A percentile compares a stretch with the other conserved stretches of the same genome.
Conservation (phyloP, 2,888 invertebrate genomes). For the Lasius fuliginosus region DNA sequence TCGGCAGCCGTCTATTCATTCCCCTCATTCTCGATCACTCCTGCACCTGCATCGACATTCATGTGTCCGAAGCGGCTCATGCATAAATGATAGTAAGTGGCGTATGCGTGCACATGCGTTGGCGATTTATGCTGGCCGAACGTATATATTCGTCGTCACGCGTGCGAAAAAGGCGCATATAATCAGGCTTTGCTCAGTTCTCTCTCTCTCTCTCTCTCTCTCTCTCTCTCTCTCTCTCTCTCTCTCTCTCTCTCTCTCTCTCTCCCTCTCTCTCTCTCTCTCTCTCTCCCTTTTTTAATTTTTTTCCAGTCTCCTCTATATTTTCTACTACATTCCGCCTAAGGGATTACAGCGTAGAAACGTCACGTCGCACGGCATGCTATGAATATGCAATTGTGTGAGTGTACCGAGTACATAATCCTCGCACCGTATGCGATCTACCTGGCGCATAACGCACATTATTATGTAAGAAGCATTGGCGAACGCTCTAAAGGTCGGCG, state of each 20-base stretch:
- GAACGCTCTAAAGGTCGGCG: not conserved
- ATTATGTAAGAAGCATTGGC: not conserved
- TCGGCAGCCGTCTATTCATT: conserved; percentile 60
- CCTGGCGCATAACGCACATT: conserved; percentile 16
- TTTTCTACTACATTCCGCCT: not conserved
- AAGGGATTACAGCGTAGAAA: conserved; percentile 27
- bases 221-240: not conserved
- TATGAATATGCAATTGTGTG: conserved; percentile 41
- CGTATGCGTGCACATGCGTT: not conserved
- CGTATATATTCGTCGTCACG: conserved; percentile 20
- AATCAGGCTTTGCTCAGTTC: conserved; percentile 67
- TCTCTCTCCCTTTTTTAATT: not conserved
- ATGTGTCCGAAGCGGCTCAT: conserved; percentile 4
- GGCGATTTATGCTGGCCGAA: not conserved
- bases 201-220: not conserved
- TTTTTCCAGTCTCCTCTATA: not conserved
- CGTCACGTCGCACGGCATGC: conserved; percentile 22
- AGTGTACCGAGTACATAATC: conserved; percentile 7
- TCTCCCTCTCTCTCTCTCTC: not conserved
- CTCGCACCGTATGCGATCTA: not conserved
- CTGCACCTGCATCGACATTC: conserved; percentile 45
- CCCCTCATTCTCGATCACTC: conserved; percentile 46
- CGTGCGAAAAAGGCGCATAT: conserved; percentile 65
- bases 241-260: not conserved
- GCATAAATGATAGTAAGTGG: conserved; percentile 26